phyloP scores from a whole-genome alignment of 2,797 vertebrate species.

The Poeciliopsis gracilis region DNA sequence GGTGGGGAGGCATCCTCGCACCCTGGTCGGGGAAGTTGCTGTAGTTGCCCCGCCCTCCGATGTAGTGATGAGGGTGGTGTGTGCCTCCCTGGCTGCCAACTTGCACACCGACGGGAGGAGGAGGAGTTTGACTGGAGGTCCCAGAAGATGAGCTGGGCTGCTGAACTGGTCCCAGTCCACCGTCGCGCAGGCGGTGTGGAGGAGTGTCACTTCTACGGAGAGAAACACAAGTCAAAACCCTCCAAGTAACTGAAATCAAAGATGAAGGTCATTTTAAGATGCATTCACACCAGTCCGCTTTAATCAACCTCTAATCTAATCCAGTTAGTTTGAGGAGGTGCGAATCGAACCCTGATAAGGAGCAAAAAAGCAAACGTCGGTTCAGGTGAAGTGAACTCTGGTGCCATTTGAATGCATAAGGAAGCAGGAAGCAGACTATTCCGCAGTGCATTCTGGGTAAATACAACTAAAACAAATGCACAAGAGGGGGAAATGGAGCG shows the following conservation, averaged over 20 bases:
- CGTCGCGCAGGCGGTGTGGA: constrained; percentile 83
- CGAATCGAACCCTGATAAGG: too few relatives aligned
- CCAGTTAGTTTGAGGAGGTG: too few relatives aligned
- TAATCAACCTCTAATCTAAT: too few relatives aligned
- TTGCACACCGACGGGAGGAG: constrained; percentile 77
- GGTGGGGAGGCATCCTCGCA: constrained; percentile 73
- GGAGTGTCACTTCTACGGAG: constrained; percentile 88
- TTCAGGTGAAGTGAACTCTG: too few relatives aligned
- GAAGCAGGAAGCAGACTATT: too few relatives aligned
- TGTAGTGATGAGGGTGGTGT: constrained; percentile 82
- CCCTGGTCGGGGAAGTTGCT: constrained; percentile 81
- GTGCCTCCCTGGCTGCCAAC: constrained; percentile 66
- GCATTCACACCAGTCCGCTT: too few relatives aligned
- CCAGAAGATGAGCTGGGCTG: constrained; percentile 73
- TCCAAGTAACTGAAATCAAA: neutral
- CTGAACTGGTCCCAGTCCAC: constrained; percentile 80
- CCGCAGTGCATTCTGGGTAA: too few relatives aligned
- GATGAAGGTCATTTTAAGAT: neutral
- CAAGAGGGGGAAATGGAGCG: too few relatives aligned
- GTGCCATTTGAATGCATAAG: too few relatives aligned
- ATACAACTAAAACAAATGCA: too few relatives aligned
- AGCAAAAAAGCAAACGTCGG: too few relatives aligned
- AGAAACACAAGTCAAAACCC: constrained; percentile 7
- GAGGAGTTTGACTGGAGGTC: constrained; percentile 81
- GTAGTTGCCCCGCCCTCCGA: constrained; percentile 81